These are phyloP conservation scores for Cantharis flavilabris DNA, from an alignment of 2,888 invertebrate species.

Conservation along the genomic window DNA sequence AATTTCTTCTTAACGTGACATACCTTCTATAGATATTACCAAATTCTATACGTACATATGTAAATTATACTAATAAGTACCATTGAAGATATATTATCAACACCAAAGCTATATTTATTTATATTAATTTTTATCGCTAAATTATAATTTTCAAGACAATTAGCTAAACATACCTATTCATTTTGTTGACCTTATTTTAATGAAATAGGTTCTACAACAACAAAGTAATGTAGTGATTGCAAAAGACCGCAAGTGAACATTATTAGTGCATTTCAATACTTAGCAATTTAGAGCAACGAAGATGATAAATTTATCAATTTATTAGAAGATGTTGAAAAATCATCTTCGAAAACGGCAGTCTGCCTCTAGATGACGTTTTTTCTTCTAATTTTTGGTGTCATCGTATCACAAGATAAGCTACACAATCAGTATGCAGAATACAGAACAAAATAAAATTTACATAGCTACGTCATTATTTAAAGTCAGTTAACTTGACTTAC, in stretches of 20 bases:
- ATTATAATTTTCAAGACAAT: too few relatives aligned
- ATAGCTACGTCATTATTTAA: neutral
- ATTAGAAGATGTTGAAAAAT: neutral
- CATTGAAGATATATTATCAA: neutral
- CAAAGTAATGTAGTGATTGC: too few relatives aligned
- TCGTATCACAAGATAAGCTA: neutral
- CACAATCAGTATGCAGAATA: neutral
- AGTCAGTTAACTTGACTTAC: conserved; percentile 1
- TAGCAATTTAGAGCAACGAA: too few relatives aligned
- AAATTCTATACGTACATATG: neutral
- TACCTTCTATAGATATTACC: neutral
- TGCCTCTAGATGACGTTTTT: neutral
- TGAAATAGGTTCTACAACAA: neutral
- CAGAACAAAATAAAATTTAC: neutral
- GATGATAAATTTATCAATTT: too few relatives aligned
- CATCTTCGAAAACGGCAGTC: neutral
- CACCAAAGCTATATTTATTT: neutral
- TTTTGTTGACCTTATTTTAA: neutral
- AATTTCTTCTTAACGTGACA: neutral
- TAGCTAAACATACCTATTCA: neutral
- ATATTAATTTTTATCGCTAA: too few relatives aligned
- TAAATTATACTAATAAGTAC: neutral
- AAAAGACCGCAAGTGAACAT: too few relatives aligned
- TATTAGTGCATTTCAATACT: too few relatives aligned
- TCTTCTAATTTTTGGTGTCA: neutral